Percentiles rank a stretch among this genome's conserved stretches.
Conservation (phyloP, 2,797 vertebrate genomes). For the Simalia tracyae region DNA sequence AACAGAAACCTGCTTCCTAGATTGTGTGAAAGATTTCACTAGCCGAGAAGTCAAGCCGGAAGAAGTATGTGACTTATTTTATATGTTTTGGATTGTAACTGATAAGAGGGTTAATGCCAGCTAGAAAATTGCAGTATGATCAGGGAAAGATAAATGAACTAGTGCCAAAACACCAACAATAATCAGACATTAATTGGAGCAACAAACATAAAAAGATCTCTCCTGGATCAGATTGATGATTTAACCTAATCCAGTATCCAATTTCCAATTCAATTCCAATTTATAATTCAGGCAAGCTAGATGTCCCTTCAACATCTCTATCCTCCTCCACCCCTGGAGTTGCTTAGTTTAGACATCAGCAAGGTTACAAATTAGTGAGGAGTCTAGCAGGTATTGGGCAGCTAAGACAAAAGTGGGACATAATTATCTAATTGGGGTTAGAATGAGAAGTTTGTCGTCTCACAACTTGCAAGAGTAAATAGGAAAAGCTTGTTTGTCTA, state of each 20-base stretch:
- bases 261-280: not conserved
- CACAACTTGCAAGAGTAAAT: not conserved
- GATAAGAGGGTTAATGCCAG: not conserved
- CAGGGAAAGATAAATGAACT: not conserved
- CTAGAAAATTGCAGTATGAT: not conserved
- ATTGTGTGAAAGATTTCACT: conserved; percentile 97
- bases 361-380: not conserved
- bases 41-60: conserved; percentile 90
- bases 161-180: not conserved
- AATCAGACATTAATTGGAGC: not conserved
- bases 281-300: not conserved
- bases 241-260: not conserved
- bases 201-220: not conserved
- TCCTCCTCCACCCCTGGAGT: not conserved
- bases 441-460: not conserved
- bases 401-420: not conserved
- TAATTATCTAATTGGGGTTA: not conserved
- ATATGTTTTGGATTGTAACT: conserved; percentile 4
- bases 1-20: conserved; percentile 97
- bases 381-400: not conserved
- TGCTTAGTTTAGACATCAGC: not conserved
- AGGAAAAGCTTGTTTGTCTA: not conserved
- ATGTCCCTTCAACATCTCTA: not conserved
- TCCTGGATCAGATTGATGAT: not conserved
- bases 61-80: conserved; percentile 78